Base-by-base conservation (phyloP, 53 echinoderm and acorn worm genomes). In the Stichopus horrens region DNA sequence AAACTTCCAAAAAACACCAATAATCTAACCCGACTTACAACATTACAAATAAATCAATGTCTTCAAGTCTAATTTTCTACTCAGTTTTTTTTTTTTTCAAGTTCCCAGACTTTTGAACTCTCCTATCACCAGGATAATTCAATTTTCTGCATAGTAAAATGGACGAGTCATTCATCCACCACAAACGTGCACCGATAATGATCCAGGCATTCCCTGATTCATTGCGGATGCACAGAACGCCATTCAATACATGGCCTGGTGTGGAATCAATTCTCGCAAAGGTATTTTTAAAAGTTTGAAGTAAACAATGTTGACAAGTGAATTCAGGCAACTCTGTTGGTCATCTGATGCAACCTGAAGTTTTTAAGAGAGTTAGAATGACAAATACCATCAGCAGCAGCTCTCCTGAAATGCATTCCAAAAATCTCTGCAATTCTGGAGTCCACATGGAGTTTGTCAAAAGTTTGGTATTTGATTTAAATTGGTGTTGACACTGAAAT, bases 361-460 rank as follows among this genome's bases (percentile, higher is more conserved):
- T 71, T 16, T 13, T 71, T 7, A 13, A 71, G 71, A 18, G 6
- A 20, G 18, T 71, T 71, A 71, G n/a, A 16, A 71, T n/a, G 71
- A 71, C 71, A 71, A 71, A 71, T 71, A 71, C 18, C 71, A 71
- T 71, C 71, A 7, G 6, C 18, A 6, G 16, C n/a, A 7, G 16
- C 71, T 71, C 71, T 20, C 71, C 18, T 71, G 19, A 18, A 71
- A 18, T 7, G 71, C 71, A 71, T 71, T 71, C 71, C 71, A 21
- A 71, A 18, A 71, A 71, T 71, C 71, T 16, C 18, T 71, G 71
- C 71, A 71, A 18, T 71, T 71, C 71, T 71, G 71, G 71, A 71
- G 71, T 71, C 71, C 5, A 13, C 16, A 71, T 37, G 14, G 71
- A 71, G 71, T 71, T 71, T 71, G 14, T 71, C 63, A 63, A 10